These are phyloP conservation scores for Brachypteracias leptosomus DNA, from an alignment of 2,113 vertebrate genomes.

Conservation along the genomic window DNA sequence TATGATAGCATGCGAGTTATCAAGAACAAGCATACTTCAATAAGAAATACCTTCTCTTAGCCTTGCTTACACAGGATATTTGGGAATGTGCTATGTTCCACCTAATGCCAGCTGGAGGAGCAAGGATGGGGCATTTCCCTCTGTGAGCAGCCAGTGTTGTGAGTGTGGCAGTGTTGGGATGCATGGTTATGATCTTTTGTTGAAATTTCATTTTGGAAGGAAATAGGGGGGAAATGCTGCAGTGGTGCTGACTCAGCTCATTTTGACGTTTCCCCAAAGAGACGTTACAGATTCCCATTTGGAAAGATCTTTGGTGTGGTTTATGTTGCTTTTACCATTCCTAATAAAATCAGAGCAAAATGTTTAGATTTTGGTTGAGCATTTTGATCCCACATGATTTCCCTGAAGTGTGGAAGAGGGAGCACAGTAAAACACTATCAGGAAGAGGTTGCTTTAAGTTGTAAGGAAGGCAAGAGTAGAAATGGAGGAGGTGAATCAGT, in stretches of 20 bases:
- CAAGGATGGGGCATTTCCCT: background rate
- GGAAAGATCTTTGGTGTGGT: background rate
- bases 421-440: accelerated
- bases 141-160: background rate
- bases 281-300: background rate
- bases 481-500: background rate
- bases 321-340: background rate
- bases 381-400: background rate
- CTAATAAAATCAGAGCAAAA: conserved; percentile 23
- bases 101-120: background rate
- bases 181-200: background rate
- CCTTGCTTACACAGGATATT: background rate
- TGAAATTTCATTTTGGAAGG: conserved; percentile 7
- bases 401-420: background rate
- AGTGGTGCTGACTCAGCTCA: background rate
- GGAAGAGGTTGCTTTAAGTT: background rate
- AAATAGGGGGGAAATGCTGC: accelerated
- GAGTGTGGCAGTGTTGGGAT: background rate
- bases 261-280: conserved; percentile 10
- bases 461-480: background rate
- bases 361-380: background rate
- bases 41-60: background rate
- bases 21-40: background rate
- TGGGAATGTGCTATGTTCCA: background rate
- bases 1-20: background rate